Conservation (phyloP, 2,113 vertebrate genomes). For the Pardalotus punctatus region DNA sequence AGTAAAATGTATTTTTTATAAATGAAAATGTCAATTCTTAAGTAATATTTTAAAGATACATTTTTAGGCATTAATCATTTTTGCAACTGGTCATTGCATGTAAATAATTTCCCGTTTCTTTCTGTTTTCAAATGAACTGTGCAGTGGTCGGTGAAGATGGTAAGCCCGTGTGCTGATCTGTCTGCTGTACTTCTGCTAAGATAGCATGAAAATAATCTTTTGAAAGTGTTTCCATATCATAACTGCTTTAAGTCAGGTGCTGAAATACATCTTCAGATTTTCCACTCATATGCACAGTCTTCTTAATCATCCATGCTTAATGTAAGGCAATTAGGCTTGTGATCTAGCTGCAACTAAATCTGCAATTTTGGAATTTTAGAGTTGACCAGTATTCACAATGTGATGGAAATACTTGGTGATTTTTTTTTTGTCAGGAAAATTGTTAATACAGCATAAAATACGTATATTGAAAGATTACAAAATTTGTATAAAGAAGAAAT, state of each 20-base stretch:
- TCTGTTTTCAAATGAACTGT: conserved; percentile 83
- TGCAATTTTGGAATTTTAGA: not conserved
- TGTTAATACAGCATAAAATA: not conserved
- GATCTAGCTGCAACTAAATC: not conserved
- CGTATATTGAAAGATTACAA: not conserved
- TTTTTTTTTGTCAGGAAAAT: not conserved
- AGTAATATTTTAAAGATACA: not conserved
- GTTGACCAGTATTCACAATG: not conserved
- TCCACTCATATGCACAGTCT: conserved; percentile 48
- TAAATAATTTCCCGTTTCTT: conserved; percentile 84
- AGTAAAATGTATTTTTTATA: conserved; percentile 32
- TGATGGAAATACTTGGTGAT: not conserved
- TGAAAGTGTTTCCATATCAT: conserved; percentile 67
- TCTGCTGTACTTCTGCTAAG: conserved; percentile 73
- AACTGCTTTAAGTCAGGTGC: conserved; percentile 63
- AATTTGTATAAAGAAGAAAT: not conserved
- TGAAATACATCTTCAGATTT: conserved; percentile 56
- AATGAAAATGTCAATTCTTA: not conserved
- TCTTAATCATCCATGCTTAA: conserved; percentile 63
- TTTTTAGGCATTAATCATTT: conserved; percentile 38
- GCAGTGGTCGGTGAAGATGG: conserved; percentile 96
- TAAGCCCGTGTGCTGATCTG: conserved; percentile 84
- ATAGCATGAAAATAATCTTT: conserved; percentile 70
- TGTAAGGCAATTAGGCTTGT: conserved; percentile 19
- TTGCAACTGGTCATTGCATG: conserved; percentile 65